Percentiles rank a stretch among this genome's conserved stretches.
Evolutionary conservation across 2,888 invertebrate species (phyloP).

Genomic region (Lydus trimaculatus): DNA sequence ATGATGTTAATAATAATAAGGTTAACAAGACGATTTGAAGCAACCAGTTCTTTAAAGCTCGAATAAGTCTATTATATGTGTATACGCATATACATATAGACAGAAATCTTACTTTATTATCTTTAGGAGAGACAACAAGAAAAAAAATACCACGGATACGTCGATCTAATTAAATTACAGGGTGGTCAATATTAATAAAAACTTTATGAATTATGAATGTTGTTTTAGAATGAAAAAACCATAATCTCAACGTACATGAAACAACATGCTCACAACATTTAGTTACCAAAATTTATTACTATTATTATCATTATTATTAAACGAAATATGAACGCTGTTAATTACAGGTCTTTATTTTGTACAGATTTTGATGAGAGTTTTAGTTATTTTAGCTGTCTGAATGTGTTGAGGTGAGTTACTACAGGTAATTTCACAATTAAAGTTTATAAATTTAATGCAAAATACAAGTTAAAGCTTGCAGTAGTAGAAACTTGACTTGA

Average conservation of each 20-base stretch:
- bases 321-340: too few relatives aligned
- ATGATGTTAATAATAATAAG: not conserved
- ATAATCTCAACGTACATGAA: not conserved
- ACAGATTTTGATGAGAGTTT: too few relatives aligned
- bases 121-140: too few relatives aligned
- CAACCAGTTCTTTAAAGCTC: conserved; percentile 5
- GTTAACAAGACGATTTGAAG: too few relatives aligned
- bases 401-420: too few relatives aligned
- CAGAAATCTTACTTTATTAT: conserved; percentile 4
- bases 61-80: not conserved
- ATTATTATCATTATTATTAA: not conserved
- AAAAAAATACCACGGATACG: not conserved
- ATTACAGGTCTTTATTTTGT: not conserved
- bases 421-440: too few relatives aligned
- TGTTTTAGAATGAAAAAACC: not conserved
- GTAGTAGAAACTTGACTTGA: too few relatives aligned
- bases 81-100: not conserved
- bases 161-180: conserved; percentile 8
- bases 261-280: not conserved
- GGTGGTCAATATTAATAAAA: not conserved
- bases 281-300: not conserved
- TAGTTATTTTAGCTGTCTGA: too few relatives aligned
- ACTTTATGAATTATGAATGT: conserved; percentile 3
- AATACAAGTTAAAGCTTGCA: too few relatives aligned
- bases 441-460: too few relatives aligned